phyloP scores from a whole-genome alignment of 2,797 vertebrate species.

The Momotus momota region DNA sequence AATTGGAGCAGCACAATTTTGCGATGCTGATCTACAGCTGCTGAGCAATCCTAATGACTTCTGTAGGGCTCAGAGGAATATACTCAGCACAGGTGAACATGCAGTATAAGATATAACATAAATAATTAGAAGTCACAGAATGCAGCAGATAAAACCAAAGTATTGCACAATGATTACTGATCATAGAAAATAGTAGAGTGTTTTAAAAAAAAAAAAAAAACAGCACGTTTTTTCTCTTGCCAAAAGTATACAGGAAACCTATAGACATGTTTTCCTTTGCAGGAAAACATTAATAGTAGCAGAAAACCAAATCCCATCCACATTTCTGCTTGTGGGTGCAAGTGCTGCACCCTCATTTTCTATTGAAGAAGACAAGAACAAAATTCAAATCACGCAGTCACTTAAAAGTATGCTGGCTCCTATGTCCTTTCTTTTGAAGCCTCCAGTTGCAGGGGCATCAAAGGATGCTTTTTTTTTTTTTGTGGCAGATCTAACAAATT shows the following conservation, averaged over 20 bases:
- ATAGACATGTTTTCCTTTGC: background rate
- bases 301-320: background rate
- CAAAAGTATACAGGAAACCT: background rate
- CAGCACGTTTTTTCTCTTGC: background rate
- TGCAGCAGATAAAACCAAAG: background rate
- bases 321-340: background rate
- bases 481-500: constrained; percentile 63
- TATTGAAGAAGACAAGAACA: background rate
- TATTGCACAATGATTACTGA: background rate
- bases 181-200: background rate
- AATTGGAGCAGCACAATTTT: background rate
- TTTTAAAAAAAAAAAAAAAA: background rate
- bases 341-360: background rate
- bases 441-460: constrained; percentile 38
- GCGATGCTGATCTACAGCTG: background rate
- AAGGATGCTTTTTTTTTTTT: background rate
- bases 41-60: background rate
- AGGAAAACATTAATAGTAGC: background rate
- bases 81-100: background rate
- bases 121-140: background rate
- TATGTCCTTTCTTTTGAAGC: constrained; percentile 31
- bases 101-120: background rate
- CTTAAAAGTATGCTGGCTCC: background rate
- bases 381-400: constrained; percentile 7
- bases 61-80: background rate